Evolutionary conservation across 2,113 vertebrate species (phyloP).

Genomic region (Drymodes brunneopygia): DNA sequence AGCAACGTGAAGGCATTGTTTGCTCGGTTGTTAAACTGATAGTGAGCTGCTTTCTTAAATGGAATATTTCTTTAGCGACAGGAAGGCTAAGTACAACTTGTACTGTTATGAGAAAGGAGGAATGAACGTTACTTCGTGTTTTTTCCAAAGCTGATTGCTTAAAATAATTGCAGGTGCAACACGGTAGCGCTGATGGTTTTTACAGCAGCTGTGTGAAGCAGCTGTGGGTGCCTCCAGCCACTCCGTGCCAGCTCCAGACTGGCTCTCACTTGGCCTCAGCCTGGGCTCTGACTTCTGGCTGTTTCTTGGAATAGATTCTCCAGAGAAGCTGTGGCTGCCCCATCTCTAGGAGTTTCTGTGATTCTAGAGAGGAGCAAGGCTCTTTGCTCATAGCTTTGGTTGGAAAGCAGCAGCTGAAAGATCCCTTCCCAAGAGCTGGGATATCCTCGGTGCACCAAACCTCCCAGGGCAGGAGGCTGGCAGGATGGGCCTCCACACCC

Average conservation of each 20-base stretch:
- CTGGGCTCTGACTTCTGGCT: neutral
- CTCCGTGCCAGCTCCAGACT: fast-evolving
- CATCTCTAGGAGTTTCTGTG: neutral
- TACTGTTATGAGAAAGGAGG: neutral
- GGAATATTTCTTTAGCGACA: neutral
- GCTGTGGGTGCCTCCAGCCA: neutral
- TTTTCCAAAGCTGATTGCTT: neutral
- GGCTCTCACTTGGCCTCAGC: neutral
- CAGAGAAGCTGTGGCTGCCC: neutral
- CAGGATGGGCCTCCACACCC: neutral
- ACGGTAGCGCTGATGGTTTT: neutral
- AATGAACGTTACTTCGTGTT: neutral
- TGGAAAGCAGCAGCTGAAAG: neutral
- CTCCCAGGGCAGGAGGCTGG: neutral
- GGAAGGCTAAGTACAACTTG: neutral
- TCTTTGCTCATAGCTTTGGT: neutral
- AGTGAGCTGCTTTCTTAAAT: neutral
- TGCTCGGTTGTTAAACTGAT: neutral
- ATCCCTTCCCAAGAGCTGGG: neutral
- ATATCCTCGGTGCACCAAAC: fast-evolving
- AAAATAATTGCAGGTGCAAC: neutral
- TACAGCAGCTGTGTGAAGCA: neutral
- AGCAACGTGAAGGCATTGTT: constrained; percentile 3
- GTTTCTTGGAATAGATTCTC: neutral
- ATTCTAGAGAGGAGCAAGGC: fast-evolving